Evolutionary conservation across 1,140 invertebrate species (phyloP).

Genomic region (Apocrypta bakeri): DNA sequence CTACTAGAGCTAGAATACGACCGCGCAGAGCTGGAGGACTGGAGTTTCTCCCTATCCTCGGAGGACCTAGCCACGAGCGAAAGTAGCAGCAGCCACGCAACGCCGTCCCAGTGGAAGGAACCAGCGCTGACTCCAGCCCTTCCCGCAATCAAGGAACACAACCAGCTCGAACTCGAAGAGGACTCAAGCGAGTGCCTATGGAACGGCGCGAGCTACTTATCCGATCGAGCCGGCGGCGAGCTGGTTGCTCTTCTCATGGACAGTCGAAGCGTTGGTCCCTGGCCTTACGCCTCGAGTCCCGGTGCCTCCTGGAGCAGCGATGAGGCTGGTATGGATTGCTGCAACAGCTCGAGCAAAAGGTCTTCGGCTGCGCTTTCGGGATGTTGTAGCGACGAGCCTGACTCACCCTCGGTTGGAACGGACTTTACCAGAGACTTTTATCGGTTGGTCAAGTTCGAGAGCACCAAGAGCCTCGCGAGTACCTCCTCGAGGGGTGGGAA

Average conservation of each 20-base stretch:
- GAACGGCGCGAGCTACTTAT: slow-evolving; percentile 80
- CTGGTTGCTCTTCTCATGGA: slow-evolving; percentile 70
- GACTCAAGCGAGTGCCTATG: slow-evolving; percentile 83
- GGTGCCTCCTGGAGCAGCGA: slow-evolving; percentile 69
- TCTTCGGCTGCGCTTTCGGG: slow-evolving; percentile 82
- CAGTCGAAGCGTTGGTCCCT: slow-evolving; percentile 62
- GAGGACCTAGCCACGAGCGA: slow-evolving; percentile 78
- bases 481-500: slow-evolving; percentile 80
- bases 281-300: slow-evolving; percentile 68
- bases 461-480: slow-evolving; percentile 85
- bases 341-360: slow-evolving; percentile 74
- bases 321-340: slow-evolving; percentile 62
- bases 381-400: slow-evolving; percentile 76
- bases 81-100: slow-evolving; percentile 30
- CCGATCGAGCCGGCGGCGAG: slow-evolving; percentile 74
- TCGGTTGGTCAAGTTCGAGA: slow-evolving; percentile 86
- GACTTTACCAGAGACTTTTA: slow-evolving; percentile 87
- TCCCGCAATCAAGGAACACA: slow-evolving; percentile 83
- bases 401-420: slow-evolving; percentile 81
- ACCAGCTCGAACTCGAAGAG: slow-evolving; percentile 82
- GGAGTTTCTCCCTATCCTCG: slow-evolving; percentile 83
- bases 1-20: slow-evolving; percentile 83
- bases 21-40: slow-evolving; percentile 84
- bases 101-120: slow-evolving; percentile 63
- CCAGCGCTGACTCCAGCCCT: slow-evolving; percentile 77